A percentile compares a stretch with the other conserved stretches of the same genome.
Evolutionary conservation across 2,113 vertebrate species (phyloP).

Genomic region (Tychaedon coryphoeus): DNA sequence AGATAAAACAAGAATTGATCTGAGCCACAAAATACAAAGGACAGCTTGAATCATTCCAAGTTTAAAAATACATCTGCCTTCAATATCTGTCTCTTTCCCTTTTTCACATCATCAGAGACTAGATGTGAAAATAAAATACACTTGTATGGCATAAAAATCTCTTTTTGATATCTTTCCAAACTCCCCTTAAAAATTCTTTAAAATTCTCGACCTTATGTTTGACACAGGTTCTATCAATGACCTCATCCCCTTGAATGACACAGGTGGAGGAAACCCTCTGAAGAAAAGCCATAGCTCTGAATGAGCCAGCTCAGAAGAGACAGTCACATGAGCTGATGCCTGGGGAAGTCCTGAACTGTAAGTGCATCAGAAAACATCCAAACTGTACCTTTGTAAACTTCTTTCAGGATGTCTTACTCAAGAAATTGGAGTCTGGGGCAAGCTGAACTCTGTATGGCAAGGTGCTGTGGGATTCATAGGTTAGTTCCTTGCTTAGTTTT

Average conservation of each 20-base stretch:
- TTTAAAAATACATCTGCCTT: neutral
- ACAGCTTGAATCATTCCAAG: neutral
- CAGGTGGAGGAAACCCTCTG: neutral
- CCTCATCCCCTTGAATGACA: accelerated
- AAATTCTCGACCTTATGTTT: neutral
- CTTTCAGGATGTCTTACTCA: neutral
- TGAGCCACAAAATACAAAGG: neutral
- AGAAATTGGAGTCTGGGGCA: neutral
- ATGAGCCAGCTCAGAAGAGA: neutral
- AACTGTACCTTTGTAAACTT: neutral
- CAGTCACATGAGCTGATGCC: neutral
- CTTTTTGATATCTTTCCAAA: neutral
- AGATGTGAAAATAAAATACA: neutral
- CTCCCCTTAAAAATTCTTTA: neutral
- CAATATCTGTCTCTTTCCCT: neutral
- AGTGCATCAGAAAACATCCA: neutral
- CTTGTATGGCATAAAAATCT: neutral
- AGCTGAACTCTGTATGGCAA: neutral
- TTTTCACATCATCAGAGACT: neutral
- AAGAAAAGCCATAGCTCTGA: neutral
- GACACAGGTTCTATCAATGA: accelerated
- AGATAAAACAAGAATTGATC: constrained; percentile 12
- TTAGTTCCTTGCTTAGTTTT: neutral
- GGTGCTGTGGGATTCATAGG: neutral
- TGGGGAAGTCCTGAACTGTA: neutral